Evolutionary conservation across 2,797 vertebrate species (phyloP).

Genomic region (Cryptoblepharus egeriae): DNA sequence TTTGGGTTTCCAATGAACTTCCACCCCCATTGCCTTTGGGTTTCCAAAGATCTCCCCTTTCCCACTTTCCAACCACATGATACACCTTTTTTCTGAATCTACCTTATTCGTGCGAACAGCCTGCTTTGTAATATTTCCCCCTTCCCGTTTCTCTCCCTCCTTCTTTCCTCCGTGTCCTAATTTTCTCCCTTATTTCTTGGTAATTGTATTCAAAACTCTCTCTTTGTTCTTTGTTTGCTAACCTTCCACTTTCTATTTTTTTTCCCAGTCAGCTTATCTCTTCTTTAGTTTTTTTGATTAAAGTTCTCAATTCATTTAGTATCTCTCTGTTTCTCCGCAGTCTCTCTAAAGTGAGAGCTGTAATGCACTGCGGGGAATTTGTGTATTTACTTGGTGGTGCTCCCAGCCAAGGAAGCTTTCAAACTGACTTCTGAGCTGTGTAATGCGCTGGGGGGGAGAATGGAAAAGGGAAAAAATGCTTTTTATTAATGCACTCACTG

Average conservation of each 20-base stretch:
- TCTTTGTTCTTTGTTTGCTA: conserved; percentile 75
- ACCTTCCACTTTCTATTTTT: conserved; percentile 56
- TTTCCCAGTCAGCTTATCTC: conserved; percentile 66
- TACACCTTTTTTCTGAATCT: conserved; percentile 58
- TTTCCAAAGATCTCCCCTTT: conserved; percentile 55
- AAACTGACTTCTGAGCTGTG: conserved; percentile 57
- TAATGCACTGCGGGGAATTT: conserved; percentile 71
- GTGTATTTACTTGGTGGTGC: conserved; percentile 68
- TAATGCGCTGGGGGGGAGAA: not conserved
- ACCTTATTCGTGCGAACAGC: conserved; percentile 63
- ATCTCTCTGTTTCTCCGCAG: conserved; percentile 65
- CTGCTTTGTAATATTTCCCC: conserved; percentile 34
- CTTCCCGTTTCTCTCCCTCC: conserved; percentile 46
- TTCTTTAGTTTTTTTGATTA: conserved; percentile 68
- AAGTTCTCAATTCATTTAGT: conserved; percentile 71
- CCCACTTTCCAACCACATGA: conserved; percentile 47
- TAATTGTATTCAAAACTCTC: conserved; percentile 70
- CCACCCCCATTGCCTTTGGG: not conserved
- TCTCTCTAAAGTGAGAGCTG: conserved; percentile 66
- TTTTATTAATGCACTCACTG: conserved; percentile 26
- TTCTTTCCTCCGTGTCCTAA: conserved; percentile 64
- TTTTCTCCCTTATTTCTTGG: conserved; percentile 67
- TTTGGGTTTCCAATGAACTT: too few relatives aligned
- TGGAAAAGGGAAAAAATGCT: not conserved
- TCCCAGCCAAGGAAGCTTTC: conserved; percentile 52